Base-by-base conservation (phyloP, 2,888 invertebrate species). In the Serripes groenlandicus region DNA sequence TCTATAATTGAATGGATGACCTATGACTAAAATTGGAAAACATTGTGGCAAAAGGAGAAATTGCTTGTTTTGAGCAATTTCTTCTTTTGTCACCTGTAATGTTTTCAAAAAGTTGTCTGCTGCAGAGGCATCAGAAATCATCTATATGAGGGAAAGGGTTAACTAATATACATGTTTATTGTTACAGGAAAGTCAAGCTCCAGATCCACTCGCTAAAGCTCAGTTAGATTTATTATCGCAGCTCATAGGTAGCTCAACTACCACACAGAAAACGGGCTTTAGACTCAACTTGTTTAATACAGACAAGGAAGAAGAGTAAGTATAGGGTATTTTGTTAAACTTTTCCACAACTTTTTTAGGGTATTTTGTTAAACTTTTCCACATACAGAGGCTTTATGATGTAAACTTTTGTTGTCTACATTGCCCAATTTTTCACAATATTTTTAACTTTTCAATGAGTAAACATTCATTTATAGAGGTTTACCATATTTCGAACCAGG, bases 141-240 rank as follows among this genome's bases (percentile, higher is more conserved):
- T 7, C 9, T 11, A 11, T 42, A 15, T 15, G 42, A 11, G 42
- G 42, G 7, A 42, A 42, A 42, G 42, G 42, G 42, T 42, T 42
- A 42, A 42, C 7, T 7, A 42, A 11, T 42, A 15, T 42, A 42
- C 42, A 42, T 42, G 56, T 56, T 23, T 58, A 15, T 28, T 26
- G 28, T 86, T 84, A 4, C 84, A 93, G 93, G 93, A 93, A 64
- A 87, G 89, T 21, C 87, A 87, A 56, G 88, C 87, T 9, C 93
- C 93, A 26, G 92, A 94, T 85, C 94, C 94, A 4, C 76, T 92
- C 58, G 94, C 94, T 56, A 94, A 92, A 81, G 94, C 94, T n/a
- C 94, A 94, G 77, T 91, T 94, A 35, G 94, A 94, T 79, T 91
- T 94, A 9, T 86, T 94, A 37, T 92, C 93, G 21, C 91, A 92